Evolutionary conservation across 2,113 vertebrate species (phyloP), one percentile per base, ranked within the genome.

Genomic region (Amphiprion percula): DNA sequence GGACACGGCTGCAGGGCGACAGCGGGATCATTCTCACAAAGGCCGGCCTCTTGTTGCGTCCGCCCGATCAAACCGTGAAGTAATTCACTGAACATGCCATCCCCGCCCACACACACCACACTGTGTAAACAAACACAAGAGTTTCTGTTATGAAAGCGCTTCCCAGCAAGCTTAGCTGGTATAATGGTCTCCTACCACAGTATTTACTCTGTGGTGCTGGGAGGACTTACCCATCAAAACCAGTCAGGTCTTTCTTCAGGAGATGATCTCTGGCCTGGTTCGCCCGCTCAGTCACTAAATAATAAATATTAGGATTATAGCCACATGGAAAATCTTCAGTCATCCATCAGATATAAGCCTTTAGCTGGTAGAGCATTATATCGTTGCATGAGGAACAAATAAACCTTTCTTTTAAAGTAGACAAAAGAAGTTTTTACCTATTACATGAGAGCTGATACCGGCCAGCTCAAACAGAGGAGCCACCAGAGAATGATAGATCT

Each of bases 71-170:
- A 87, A 11, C 95, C 96, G 2, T 96, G 95, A 74, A 96, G 93
- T 52, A 96, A 64, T 88, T 96, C 96, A 0, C 94, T 96, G 88
- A 96, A 96, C 91, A 95, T 96, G 77, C 96, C 96, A 14, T 96
- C 96, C 4, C 96, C 96, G 0, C 96, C 96, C 49, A 96, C 96
- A 52, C 95, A 95, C 77, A 96, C 94, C 91, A 96, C 93, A 21
- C 96, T 96, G 89, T 54, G 59, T 63, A 72, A 67, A 74, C 47
- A 86, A 67, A 88, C 61, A 87, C 62, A 83, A 77, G 28, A 66
- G 46, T 44, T 82, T 80, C 79, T 68, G 78, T 88, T 64, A 54
- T 63, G 39, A 69, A 23, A 82, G 59, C 79, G 3, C 68, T 55
- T 79, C 75, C 67, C 63, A 24, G 47, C 6, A 33, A 71, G 80